Conservation (phyloP, 2,113 vertebrate species). For the Myotis davidii region DNA sequence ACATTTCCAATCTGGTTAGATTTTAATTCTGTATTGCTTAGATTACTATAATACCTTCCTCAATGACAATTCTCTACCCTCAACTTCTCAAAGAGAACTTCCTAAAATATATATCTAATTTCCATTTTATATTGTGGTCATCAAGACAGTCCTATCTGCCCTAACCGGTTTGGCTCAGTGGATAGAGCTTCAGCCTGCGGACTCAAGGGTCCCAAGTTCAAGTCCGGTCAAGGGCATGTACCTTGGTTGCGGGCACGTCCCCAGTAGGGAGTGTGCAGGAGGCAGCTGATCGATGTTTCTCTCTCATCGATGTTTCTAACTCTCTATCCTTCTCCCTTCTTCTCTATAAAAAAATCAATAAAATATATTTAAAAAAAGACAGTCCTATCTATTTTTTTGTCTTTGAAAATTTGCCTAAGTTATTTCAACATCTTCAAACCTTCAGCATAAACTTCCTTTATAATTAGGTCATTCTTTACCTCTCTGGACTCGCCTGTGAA, state of each 20-base stretch:
- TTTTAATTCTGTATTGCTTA: slow-evolving; percentile 16
- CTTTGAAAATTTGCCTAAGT: slow-evolving; percentile 28
- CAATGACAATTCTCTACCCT: not conserved
- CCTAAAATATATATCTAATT: slow-evolving; percentile 9
- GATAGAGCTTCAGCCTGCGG: too few relatives aligned
- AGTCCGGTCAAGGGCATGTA: too few relatives aligned
- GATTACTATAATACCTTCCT: not conserved
- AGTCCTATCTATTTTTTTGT: not conserved
- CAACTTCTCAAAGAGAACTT: slow-evolving; percentile 20
- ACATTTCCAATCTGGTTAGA: not conserved
- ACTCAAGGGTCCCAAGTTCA: too few relatives aligned
- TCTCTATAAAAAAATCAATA: too few relatives aligned
- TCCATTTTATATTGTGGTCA: not conserved
- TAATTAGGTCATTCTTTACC: not conserved
- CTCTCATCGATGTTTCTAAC: too few relatives aligned
- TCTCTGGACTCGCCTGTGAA: not conserved
- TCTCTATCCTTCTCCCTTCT: too few relatives aligned
- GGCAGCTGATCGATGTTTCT: too few relatives aligned
- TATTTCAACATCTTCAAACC: not conserved
- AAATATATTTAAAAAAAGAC: not conserved
- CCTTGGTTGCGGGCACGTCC: too few relatives aligned
- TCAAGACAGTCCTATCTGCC: not conserved
- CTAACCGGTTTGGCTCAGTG: too few relatives aligned
- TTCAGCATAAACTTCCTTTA: not conserved
- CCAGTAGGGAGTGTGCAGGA: too few relatives aligned